Percentiles rank a stretch among this genome's conserved stretches.
Conservation (phyloP, 2,888 invertebrate genomes). For the Adineta ricciae region DNA sequence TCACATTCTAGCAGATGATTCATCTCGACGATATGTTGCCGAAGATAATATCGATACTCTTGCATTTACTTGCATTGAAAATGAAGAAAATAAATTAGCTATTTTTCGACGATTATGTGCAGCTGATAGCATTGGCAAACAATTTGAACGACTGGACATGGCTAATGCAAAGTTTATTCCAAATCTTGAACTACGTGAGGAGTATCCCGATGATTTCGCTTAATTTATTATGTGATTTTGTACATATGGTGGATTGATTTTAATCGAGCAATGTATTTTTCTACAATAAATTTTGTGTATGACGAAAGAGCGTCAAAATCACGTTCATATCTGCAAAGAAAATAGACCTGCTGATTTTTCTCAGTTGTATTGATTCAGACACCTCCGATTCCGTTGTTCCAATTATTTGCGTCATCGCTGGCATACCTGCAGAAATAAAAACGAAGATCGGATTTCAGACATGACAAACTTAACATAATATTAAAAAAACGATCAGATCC, state of each 20-base stretch:
- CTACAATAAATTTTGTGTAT: not conserved
- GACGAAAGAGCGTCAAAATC: too few relatives aligned
- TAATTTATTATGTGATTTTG: not conserved
- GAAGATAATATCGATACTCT: not conserved
- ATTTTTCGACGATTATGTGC: not conserved
- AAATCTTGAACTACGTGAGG: not conserved
- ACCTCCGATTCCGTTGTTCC: too few relatives aligned
- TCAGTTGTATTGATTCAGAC: too few relatives aligned
- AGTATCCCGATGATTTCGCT: constrained; percentile 1
- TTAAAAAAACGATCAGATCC: too few relatives aligned
- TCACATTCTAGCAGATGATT: not conserved
- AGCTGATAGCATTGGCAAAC: not conserved
- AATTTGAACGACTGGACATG: not conserved
- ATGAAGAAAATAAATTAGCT: not conserved
- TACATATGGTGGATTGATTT: not conserved
- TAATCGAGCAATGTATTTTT: not conserved
- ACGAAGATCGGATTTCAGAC: too few relatives aligned
- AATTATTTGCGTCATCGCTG: too few relatives aligned
- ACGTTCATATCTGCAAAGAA: too few relatives aligned
- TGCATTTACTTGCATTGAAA: not conserved
- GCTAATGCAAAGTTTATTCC: not conserved
- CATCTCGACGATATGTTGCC: not conserved
- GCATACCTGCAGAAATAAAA: too few relatives aligned
- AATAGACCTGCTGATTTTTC: too few relatives aligned
- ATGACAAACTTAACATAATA: too few relatives aligned